These are phyloP conservation scores for Anthoscopus minutus DNA, from an alignment of 2,113 vertebrate genomes.

Conservation along the genomic window DNA sequence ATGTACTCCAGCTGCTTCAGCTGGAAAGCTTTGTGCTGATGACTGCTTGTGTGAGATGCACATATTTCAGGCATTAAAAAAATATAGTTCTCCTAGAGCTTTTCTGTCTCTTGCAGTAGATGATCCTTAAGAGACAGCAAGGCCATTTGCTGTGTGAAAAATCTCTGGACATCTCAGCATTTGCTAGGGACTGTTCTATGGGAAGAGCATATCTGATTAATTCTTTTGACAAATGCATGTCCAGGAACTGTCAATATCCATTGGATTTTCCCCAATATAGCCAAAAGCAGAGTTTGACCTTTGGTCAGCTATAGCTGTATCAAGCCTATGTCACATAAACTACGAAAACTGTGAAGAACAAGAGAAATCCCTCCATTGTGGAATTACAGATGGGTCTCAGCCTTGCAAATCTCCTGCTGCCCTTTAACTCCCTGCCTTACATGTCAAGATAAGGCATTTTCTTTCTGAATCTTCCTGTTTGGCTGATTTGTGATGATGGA, in stretches of 20 bases:
- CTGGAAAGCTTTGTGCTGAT: background rate
- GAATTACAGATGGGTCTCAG: background rate
- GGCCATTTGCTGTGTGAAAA: background rate
- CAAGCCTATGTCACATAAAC: background rate
- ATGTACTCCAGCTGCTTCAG: background rate
- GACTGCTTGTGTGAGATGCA: background rate
- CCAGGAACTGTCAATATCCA: background rate
- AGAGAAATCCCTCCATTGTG: background rate
- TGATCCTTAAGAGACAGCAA: background rate
- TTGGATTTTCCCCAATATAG: background rate
- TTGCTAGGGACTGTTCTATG: background rate
- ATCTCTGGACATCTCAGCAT: background rate
- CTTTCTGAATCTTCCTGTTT: background rate
- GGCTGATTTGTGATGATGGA: background rate
- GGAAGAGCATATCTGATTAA: background rate
- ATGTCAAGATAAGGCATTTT: background rate
- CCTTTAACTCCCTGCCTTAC: background rate
- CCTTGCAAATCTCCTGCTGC: background rate
- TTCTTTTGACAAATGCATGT: background rate
- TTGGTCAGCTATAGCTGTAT: background rate
- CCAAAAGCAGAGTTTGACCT: background rate
- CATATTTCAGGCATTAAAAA: background rate
- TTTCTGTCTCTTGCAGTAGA: background rate
- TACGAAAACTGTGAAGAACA: background rate
- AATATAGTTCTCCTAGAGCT: background rate